Evolutionary conservation across 2,888 invertebrate genomes (phyloP).

Genomic region (Eutolmus rufibarbis): DNA sequence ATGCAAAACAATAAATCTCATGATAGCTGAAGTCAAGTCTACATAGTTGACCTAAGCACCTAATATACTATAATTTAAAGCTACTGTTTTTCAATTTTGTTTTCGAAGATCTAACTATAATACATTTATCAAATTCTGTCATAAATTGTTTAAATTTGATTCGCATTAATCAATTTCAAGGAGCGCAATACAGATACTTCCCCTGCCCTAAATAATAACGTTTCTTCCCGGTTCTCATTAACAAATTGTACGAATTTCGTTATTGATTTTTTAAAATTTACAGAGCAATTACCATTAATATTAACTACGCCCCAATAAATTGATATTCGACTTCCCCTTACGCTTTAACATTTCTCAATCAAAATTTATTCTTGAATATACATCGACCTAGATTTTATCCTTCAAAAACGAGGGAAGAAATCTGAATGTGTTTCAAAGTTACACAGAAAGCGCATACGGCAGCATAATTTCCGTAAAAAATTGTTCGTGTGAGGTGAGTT

Average conservation of each 20-base stretch:
- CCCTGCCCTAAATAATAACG: background rate
- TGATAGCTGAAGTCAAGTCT: too few relatives aligned
- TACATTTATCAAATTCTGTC: too few relatives aligned
- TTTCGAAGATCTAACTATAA: too few relatives aligned
- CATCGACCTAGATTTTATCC: background rate
- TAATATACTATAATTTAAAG: too few relatives aligned
- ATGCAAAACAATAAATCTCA: too few relatives aligned
- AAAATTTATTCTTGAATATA: background rate
- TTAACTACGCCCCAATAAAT: background rate
- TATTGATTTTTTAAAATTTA: background rate
- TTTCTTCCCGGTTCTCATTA: background rate
- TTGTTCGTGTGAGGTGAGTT: background rate
- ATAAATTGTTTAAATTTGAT: too few relatives aligned
- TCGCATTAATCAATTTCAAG: too few relatives aligned
- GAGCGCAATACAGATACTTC: background rate
- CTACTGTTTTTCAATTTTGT: too few relatives aligned
- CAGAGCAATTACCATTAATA: background rate
- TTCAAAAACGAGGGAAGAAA: background rate
- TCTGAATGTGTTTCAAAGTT: background rate
- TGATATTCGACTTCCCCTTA: background rate
- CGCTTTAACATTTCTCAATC: background rate
- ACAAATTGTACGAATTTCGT: background rate
- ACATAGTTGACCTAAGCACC: too few relatives aligned
- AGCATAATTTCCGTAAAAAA: background rate
- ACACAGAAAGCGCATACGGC: background rate